These are phyloP conservation scores for Drosophila prostipennis DNA, from an alignment of 2,888 invertebrate species.

Conservation along the genomic window DNA sequence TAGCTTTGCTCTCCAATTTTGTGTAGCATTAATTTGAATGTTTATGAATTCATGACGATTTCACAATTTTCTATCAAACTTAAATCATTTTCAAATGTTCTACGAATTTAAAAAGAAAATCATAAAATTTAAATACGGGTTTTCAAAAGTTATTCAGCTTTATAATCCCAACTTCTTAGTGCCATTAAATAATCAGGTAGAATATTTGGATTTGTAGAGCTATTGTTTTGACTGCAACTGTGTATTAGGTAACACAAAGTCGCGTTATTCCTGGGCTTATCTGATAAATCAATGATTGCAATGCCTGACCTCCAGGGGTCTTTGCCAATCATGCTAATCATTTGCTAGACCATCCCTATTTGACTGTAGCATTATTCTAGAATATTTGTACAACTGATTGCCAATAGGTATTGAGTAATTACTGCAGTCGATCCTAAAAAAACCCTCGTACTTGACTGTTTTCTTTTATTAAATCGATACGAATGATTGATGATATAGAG, in stretches of 20 bases:
- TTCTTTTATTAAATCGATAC: conserved; percentile 1
- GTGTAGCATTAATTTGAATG: no score
- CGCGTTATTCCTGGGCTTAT: conserved; percentile 21
- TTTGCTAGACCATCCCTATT: not conserved
- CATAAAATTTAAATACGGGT: no score
- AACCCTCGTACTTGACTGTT: not conserved
- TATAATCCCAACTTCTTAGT: no score
- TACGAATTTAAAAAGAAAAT: no score
- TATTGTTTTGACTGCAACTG: not conserved
- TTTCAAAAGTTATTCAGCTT: no score
- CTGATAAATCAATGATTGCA: conserved; percentile 32
- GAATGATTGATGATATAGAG: not conserved
- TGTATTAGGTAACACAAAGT: conserved; percentile 21
- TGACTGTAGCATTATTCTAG: not conserved
- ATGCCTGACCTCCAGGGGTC: conserved; percentile 29
- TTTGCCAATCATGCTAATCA: conserved; percentile 22
- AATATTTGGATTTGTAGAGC: not conserved
- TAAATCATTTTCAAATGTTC: not conserved
- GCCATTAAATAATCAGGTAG: no score
- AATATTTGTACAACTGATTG: conserved; percentile 11
- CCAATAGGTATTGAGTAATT: not conserved
- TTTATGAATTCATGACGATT: no score
- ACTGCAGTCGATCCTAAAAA: no score
- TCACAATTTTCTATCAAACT: no score
- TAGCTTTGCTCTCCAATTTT: no score